Evolutionary conservation across 2,888 invertebrate genomes (phyloP), one percentile per base, ranked within the genome.

Genomic region (Eretmocerus hayati): DNA sequence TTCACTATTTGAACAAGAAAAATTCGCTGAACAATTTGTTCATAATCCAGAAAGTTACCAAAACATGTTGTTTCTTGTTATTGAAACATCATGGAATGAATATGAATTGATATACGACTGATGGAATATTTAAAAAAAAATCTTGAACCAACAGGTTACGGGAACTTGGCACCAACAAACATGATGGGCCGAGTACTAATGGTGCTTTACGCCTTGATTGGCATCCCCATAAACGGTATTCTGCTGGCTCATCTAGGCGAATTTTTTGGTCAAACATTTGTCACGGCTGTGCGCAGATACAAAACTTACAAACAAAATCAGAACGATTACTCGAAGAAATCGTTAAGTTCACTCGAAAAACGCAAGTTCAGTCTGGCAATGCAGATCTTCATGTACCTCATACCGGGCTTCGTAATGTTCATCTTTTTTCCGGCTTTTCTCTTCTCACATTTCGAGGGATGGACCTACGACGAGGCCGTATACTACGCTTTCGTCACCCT

Each of bases 401-500:
- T 88, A n/a, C 92, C 92, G 5, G 92, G 92, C 15, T 83, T 92
- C 63, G 77, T 89, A 0, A 81, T 92, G 66, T 92, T 92, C 72
- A 85, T 93, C 48, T 83, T 92, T 60, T 72, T 92, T 36, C 93
- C 93, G 1, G 84, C 92, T 0, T 84, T 86, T 56, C 77, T 91
- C 31, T 90, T 93, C 63, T 82, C 86, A 16, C 79, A 86, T 44
- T 87, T 89, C 61, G 93, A 93, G 74, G 81, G 80, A 2, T 93
- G 93, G 93, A 79, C 81, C 8, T 93, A 87, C 65, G 81, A 87
- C 8, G 83, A 89, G 35, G 81, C 90, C 1, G 78, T 92, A 35
- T 93, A 92, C 68, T 93, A 87, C 64, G 85, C 90, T 18, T 92
- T 89, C 65, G 88, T 90, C 13, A 89, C 90, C 0, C 77, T 89